Evolutionary conservation across 2,113 vertebrate genomes (phyloP).

Genomic region (Ptilorrhoa leucosticta): DNA sequence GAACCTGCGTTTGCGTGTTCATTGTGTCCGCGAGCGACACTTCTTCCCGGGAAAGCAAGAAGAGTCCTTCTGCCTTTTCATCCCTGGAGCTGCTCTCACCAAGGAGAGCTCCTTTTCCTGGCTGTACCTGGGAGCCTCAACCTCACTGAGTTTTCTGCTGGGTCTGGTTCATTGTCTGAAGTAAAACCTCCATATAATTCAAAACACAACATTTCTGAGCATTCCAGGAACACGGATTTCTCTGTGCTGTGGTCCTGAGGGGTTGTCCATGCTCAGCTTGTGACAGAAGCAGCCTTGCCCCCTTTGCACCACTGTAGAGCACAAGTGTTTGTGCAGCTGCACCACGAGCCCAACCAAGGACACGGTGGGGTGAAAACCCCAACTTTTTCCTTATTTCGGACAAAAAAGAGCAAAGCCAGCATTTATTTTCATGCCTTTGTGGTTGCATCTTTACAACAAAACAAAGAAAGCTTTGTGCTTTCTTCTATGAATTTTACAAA

Average conservation of each 20-base stretch:
- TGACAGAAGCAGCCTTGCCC: not conserved
- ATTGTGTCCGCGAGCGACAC: too few relatives aligned
- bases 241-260: not conserved
- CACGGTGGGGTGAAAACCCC: accelerated
- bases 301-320: not conserved
- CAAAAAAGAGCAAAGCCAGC: not conserved
- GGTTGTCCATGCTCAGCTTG: not conserved
- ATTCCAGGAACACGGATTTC: not conserved
- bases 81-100: not conserved
- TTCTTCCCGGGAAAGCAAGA: not conserved
- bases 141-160: not conserved
- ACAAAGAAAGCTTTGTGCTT: not conserved
- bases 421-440: not conserved
- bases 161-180: not conserved
- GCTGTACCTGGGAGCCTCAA: not conserved
- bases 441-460: not conserved
- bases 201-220: not conserved
- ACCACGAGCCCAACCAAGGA: accelerated
- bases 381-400: not conserved
- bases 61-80: not conserved
- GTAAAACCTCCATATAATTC: accelerated
- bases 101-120: not conserved
- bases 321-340: not conserved
- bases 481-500: not conserved
- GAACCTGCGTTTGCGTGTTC: too few relatives aligned